These are phyloP conservation scores for Scalopus aquaticus DNA, from an alignment of 2,113 vertebrate species.

Conservation along the genomic window DNA sequence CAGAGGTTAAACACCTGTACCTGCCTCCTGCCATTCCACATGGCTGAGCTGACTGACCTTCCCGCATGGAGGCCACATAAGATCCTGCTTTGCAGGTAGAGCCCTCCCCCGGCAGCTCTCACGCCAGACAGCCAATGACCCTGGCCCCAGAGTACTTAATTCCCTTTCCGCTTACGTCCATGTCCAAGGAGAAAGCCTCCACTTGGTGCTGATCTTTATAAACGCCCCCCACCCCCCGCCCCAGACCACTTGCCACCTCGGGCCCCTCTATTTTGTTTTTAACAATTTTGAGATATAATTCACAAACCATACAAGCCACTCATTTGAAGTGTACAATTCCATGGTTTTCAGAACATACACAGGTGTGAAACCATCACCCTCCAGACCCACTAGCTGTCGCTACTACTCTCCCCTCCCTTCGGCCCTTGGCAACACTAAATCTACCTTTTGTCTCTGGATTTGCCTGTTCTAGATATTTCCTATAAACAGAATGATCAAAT, in stretches of 20 bases:
- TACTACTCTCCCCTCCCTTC: too few relatives aligned
- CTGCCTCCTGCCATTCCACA: background rate
- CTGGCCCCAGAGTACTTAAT: background rate
- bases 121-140: background rate
- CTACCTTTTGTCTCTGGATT: too few relatives aligned
- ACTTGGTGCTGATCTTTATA: background rate
- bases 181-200: background rate
- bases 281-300: background rate
- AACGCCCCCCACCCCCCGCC: background rate
- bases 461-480: too few relatives aligned
- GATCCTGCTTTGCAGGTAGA: background rate
- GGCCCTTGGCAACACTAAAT: too few relatives aligned
- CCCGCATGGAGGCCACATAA: background rate
- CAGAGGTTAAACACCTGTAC: background rate
- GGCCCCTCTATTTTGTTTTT: background rate
- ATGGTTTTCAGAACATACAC: too few relatives aligned
- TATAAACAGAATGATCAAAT: too few relatives aligned
- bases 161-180: background rate
- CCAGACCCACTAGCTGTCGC: too few relatives aligned
- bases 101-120: too few relatives aligned
- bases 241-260: background rate
- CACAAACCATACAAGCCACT: too few relatives aligned
- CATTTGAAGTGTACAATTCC: too few relatives aligned
- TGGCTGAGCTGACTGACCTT: background rate
- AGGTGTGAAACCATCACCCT: too few relatives aligned